Evolutionary conservation across 2,888 invertebrate species (phyloP), one percentile per base, ranked within the genome.

Genomic region (Euzophera pinguis): DNA sequence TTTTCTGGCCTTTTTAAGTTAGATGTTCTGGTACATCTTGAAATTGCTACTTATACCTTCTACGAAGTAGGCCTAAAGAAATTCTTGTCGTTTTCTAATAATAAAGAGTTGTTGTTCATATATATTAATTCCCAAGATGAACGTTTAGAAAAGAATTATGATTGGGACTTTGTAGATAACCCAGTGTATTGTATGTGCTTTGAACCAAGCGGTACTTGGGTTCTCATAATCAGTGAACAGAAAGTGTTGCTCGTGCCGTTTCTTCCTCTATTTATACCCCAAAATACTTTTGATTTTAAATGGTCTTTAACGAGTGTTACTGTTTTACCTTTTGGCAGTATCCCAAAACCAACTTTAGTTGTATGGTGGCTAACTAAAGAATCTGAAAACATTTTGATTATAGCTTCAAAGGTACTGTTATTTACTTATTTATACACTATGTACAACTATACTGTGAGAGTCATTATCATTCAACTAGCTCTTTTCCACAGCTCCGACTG

Each of bases 201-300:
- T 81, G 96, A 97, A 84, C 95, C 96, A 1, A 92, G 94, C 55
- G 96, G 96, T 52, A 93, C 94, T 39, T 95, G 95, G 95, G 84
- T 95, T 22, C 82, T 95, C 17, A 90, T 93, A 60, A 84, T 92
- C 54, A 92, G 92, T 80, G 91, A 91, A 72, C 84, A 84, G 58
- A 89, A 88, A 61, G 73, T 91, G 5, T 67, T 90, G 27, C 71
- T 90, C n/a, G 85, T 90, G n/a, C 91, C 91, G 16, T 90, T 87
- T 67, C 69, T 91, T 32, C 89, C 91, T 0, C 62, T 85, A 32
- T 89, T 91, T 60, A 80, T 79, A 38, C 86, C 90, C 14, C 84
- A 87, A 63, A 82, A 72, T 58, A 75, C 73, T 35, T 90, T 84
- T 73, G 91, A 91, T 67, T 78, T 77, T 51, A 90, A 84, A 61